Evolutionary conservation across 2,888 invertebrate species (phyloP), one percentile per base, ranked within the genome.

Genomic region (Meteorus cinctellus): DNA sequence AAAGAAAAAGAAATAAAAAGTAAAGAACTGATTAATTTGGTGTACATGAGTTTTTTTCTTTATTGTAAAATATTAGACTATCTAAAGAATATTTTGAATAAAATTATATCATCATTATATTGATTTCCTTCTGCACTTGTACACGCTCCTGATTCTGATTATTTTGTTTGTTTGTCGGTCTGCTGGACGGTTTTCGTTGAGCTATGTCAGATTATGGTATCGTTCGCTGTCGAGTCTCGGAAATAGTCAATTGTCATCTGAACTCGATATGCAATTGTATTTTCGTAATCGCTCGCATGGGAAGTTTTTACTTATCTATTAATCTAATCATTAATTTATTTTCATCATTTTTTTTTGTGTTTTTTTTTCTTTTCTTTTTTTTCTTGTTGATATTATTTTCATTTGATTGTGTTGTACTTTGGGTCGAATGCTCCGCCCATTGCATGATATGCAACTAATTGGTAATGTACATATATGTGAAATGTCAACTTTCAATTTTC

Each of bases 361-460:
- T 74, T 48, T 62, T 72, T 51, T 34, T 62, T 72, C 36, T 34
- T 24, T 1, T 24, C 24, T 24, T 24, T 1, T 24, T 24, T 24
- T 24, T 24, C 1, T 24, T 24, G 24, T 24, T 24, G 6, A 48
- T 68, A 8, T 41, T 63, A 66, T 74, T 27, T 75, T 62, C 70
- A 60, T 62, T 31, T 68, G 31, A 81, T 83, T 83, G 83, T 80
- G 82, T 86, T 86, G 84, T 83, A 82, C 82, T 84, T 84, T 85
- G 85, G 87, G 85, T 86, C 84, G 86, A 84, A 86, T 86, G 84
- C 86, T 85, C 86, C 84, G 86, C 85, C 86, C 86, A 87, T 83
- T 87, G 88, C 88, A 88, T 88, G 88, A 85, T 81, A 77, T 59
- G 80, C 84, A 80, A 86, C 84, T 86, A 86, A 86, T 86, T 81